phyloP scores from a whole-genome alignment of 2,888 invertebrate genomes.

The Clivina fossor region DNA sequence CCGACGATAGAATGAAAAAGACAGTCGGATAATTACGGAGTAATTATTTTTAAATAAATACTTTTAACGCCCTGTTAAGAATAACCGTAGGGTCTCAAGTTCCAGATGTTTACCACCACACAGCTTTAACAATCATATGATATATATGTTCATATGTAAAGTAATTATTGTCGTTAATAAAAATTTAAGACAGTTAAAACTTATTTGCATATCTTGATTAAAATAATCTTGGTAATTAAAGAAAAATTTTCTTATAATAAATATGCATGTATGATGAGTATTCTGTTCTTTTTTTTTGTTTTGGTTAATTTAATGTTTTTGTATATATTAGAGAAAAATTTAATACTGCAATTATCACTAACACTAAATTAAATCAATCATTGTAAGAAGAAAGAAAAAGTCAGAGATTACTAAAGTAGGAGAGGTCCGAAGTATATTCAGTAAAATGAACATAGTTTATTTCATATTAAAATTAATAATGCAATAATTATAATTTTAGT shows the following conservation, averaged over 20 bases:
- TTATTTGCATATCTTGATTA: constrained; percentile 34
- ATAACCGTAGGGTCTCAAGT: constrained; percentile 3
- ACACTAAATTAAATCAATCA: no score
- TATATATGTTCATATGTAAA: no score
- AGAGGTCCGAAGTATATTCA: no score
- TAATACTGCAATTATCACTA: no score
- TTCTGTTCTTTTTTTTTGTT: constrained; percentile 15
- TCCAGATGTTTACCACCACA: constrained; percentile 25
- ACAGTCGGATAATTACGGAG: constrained; percentile 41
- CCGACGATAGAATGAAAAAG: not conserved
- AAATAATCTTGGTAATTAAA: constrained; percentile 26
- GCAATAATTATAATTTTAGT: no score
- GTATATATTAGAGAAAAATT: no score
- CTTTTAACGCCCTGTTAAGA: constrained; percentile 36
- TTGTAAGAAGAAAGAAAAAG: no score
- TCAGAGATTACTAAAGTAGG: no score
- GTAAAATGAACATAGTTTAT: no score
- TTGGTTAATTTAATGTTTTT: no score
- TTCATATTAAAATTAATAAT: no score
- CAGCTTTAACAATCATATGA: no score
- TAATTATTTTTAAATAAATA: constrained; percentile 44
- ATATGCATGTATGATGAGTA: constrained; percentile 17
- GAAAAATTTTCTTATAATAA: constrained; percentile 12
- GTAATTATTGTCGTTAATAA: constrained; percentile 24
- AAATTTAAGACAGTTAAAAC: constrained; percentile 27